These are phyloP conservation scores for Archips crataeganus DNA, from an alignment of 2,888 invertebrate genomes.

Conservation along the genomic window DNA sequence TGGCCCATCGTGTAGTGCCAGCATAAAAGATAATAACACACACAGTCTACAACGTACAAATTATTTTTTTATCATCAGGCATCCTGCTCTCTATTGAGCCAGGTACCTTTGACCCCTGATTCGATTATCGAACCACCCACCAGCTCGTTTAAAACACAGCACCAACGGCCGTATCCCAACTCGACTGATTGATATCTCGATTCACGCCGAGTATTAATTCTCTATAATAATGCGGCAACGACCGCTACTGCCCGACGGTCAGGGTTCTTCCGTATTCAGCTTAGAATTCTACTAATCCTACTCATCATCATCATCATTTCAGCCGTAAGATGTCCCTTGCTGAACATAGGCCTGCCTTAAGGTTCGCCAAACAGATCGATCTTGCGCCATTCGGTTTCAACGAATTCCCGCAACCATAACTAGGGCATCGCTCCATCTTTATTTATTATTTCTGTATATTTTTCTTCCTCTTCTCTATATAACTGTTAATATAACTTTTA, in stretches of 20 bases:
- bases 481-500: too few species aligned
- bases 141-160: neutral
- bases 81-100: neutral
- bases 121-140: slow-evolving; percentile 2
- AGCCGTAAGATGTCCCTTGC: too few species aligned
- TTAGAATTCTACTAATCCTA: neutral
- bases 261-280: slow-evolving; percentile 50
- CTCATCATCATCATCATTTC: too few species aligned
- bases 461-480: too few species aligned
- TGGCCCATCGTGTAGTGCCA: too few species aligned
- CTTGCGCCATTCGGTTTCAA: too few species aligned
- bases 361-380: too few species aligned
- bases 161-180: neutral
- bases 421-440: too few species aligned
- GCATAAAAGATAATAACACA: neutral
- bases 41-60: neutral
- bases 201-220: slow-evolving; percentile 41
- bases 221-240: slow-evolving; percentile 66
- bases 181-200: slow-evolving; percentile 20
- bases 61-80: neutral
- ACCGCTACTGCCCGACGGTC: slow-evolving; percentile 58
- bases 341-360: too few species aligned
- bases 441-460: too few species aligned
- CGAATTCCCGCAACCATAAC: too few species aligned
- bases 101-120: neutral